Base-by-base conservation (phyloP, 2,113 vertebrate genomes). In the Anhinga anhinga region DNA sequence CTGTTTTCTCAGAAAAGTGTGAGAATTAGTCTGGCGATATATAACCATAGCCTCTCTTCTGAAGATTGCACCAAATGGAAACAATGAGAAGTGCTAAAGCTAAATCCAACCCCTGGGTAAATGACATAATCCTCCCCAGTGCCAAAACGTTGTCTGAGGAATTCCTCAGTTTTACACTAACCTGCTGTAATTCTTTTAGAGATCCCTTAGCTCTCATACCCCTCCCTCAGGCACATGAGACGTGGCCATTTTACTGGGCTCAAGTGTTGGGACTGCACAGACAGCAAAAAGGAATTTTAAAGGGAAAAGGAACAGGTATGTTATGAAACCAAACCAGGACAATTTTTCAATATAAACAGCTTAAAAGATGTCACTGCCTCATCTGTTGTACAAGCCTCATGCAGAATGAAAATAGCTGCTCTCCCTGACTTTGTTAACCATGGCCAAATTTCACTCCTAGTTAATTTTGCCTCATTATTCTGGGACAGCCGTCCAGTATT, bases 101-200 rank as follows among this genome's bases (percentile, higher is more conserved):
- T 94, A 80, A 96, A 88, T 93, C 12, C 1, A 1, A 82, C 70
- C 86, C 78, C n/a, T 82, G 91, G 77, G 86, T 94, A 94, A 95
- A 96, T 95, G 47, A 96, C 95, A 90, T 96, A 97, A 96, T 85
- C n/a, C 50, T 95, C 94, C 81, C 93, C 66, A 76, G 45, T 89
- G 93, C 94, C 95, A 96, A 85, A 95, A 94, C 0, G 3, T 45
- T 89, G 81, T 89, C 93, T 91, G 70, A 95, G 94, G 96, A 97
- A 91, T 96, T 95, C 86, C 73, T 85, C 5, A 9, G 22, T 87
- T 87, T 97, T 85, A 88, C 74, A 55, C 91, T 88, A 91, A 96
- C 81, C 94, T 96, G 89, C 62, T 95, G 50, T 91, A 95, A 93
- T 88, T 83, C 59, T 96, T 95, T 95, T 89, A 95, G 78, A 73